phyloP scores from a whole-genome alignment of 2,113 vertebrate genomes.

The Bettongia penicillata region DNA sequence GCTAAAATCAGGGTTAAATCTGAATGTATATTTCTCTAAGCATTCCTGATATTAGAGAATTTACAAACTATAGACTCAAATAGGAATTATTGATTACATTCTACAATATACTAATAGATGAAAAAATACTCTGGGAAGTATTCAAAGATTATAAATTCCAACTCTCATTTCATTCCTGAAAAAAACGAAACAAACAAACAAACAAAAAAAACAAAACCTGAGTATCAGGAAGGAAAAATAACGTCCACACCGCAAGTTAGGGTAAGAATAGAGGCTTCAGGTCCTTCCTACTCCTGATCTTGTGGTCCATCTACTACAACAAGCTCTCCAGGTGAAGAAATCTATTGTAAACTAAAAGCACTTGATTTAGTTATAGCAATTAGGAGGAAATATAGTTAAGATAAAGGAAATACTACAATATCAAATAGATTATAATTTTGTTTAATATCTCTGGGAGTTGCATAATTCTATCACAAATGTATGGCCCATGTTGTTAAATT shows the following conservation, averaged over 20 bases:
- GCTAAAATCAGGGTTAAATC: background rate
- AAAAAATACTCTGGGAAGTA: background rate
- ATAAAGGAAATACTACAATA: background rate
- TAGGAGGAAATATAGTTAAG: background rate
- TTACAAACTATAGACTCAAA: background rate
- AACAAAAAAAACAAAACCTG: too few species aligned
- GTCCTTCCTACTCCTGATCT: background rate
- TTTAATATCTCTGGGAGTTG: background rate
- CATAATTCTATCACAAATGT: background rate
- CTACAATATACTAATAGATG: background rate
- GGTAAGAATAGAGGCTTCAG: background rate
- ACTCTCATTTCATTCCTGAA: background rate
- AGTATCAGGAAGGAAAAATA: background rate
- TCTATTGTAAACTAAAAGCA: background rate
- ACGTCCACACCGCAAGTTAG: background rate
- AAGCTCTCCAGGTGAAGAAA: background rate
- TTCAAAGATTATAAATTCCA: background rate
- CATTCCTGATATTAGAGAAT: background rate
- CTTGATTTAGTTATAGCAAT: background rate
- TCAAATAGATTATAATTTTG: background rate
- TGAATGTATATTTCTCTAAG: background rate
- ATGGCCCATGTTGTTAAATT: background rate
- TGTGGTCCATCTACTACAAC: background rate
- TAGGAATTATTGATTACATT: background rate
- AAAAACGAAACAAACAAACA: too few species aligned